Evolutionary conservation across 2,113 vertebrate genomes (phyloP), one percentile per base, ranked within the genome.

Genomic region (Spermophilus dauricus): DNA sequence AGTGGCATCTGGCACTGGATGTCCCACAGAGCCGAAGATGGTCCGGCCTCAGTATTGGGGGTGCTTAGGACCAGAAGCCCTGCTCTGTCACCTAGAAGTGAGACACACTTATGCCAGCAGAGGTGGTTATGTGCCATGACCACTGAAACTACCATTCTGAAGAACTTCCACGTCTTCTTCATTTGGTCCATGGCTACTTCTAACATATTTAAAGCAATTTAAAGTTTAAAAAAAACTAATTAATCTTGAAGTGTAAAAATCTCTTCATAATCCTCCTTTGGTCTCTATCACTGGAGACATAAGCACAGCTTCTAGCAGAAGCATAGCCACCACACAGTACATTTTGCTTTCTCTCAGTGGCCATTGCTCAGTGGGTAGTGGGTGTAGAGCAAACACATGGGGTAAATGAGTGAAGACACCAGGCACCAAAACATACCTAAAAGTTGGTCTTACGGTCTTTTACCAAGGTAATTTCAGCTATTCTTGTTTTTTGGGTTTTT

Each of bases 141-240:
- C n/a, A 56, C 12, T 11, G 18, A 76, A 76, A 63, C 12, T 37
- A 65, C 9, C 9, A 45, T 58, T 73, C 45, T 56, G n/a, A 89
- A 87, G 45, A 28, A 24, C 77, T 51, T 63, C 51, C 34, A 17
- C 4, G 0, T 28, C 82, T 80, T 84, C 53, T 13, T 83, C 8
- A 2, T 75, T 73, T 85, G 22, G 58, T 63, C 37, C 39, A 51
- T 0, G 1, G 61, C 88, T 89, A 85, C 28, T 65, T 86, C 39
- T 51, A 83, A 93, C 22, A 32, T 73, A 86, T 37, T 87, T 82
- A 61, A 82, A 78, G 32, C 42, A 80, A 42, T 32, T 56, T 76
- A 72, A 86, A 94, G 30, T 11, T 2, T 26, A 67, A 80, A 73
- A 28, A 63, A 63, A 34, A 48, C 53, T 56, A 42, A 39, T 63